Evolutionary conservation across 2,888 invertebrate species (phyloP), one percentile per base, ranked within the genome.

Genomic region (Aethes cnicana): DNA sequence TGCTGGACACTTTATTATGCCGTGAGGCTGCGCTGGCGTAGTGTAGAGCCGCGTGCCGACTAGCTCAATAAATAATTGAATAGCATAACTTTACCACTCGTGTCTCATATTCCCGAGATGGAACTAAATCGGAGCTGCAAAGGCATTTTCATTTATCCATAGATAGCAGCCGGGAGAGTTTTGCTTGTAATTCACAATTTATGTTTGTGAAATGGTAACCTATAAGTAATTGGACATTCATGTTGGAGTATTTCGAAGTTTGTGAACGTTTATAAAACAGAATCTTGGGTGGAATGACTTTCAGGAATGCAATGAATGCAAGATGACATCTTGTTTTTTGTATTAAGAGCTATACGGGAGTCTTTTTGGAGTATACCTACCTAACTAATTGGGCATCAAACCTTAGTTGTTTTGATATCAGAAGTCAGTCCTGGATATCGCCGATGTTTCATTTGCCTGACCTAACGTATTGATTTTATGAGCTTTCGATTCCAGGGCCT

Each of bases 11-110:
- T 42, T 35, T n/a, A 17, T 23, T 14, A 12, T 2, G 12, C 8
- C 7, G 21, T 5, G 21, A 14, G 37, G 39, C 12, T 39, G 39
- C 44, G 33, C 25, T 26, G 33, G 53, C 26, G 30, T 41, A 30
- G 36, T 37, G 57, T 41, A 39, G 28, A 46, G 43, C 41, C 57
- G 59, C 59, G 52, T 58, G 61, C 43, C 57, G 59, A 61, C 57
- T 59, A 57, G 52, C 55, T 59, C 52, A 56, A 68, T 69, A 72
- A 69, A 72, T 72, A 65, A 68, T 71, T 67, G 64, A 71, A 64
- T 61, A 63, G 66, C 44, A 55, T 52, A 62, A 63, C 62, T 66
- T 62, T 57, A 41, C 59, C 58, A 54, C 55, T 56, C 59, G 32
- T 52, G 52, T 52, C 52, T 46, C 52, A 52, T 52, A 52, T 52